A percentile compares a stretch with the other conserved stretches of the same genome.
Evolutionary conservation across 2,888 invertebrate species (phyloP).

Genomic region (Serrognathus titanus): DNA sequence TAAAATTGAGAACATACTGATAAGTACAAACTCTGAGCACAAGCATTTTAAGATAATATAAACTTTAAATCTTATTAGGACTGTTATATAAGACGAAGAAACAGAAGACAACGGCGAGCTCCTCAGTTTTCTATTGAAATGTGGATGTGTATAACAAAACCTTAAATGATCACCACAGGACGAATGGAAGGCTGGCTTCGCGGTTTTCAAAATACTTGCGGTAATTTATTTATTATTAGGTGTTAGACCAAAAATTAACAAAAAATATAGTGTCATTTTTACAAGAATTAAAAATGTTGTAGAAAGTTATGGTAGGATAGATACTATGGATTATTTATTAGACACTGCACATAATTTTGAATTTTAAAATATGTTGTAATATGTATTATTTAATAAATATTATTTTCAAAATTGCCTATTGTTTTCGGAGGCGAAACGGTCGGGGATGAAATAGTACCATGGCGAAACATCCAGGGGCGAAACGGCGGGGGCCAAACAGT

Average conservation of each 20-base stretch:
- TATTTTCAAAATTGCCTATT: neutral
- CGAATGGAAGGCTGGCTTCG: slow-evolving; percentile 4
- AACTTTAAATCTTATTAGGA: no score
- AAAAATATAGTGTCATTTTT: neutral
- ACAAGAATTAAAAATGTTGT: slow-evolving; percentile 3
- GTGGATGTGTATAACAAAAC: slow-evolving; percentile 5
- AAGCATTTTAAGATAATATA: no score
- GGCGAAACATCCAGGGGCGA: no score
- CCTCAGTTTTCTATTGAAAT: slow-evolving; percentile 6
- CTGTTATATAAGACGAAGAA: slow-evolving; percentile 7
- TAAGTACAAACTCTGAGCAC: no score
- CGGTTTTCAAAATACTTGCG: slow-evolving; percentile 3
- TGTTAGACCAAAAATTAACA: slow-evolving; percentile 1
- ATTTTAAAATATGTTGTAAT: slow-evolving; percentile 3
- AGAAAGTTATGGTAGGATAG: slow-evolving; percentile 4
- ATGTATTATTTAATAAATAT: slow-evolving; percentile 1
- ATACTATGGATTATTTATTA: neutral
- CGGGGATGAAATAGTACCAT: no score
- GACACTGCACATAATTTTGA: slow-evolving; percentile 1
- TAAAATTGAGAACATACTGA: no score
- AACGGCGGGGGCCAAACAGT: no score
- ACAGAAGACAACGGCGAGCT: slow-evolving; percentile 9
- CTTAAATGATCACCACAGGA: slow-evolving; percentile 3
- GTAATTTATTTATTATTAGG: slow-evolving; percentile 4
- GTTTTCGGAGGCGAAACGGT: neutral